Evolutionary conservation across 2,888 invertebrate genomes (phyloP), one percentile per base, ranked within the genome.

Genomic region (Hemicrepidius hirtus): DNA sequence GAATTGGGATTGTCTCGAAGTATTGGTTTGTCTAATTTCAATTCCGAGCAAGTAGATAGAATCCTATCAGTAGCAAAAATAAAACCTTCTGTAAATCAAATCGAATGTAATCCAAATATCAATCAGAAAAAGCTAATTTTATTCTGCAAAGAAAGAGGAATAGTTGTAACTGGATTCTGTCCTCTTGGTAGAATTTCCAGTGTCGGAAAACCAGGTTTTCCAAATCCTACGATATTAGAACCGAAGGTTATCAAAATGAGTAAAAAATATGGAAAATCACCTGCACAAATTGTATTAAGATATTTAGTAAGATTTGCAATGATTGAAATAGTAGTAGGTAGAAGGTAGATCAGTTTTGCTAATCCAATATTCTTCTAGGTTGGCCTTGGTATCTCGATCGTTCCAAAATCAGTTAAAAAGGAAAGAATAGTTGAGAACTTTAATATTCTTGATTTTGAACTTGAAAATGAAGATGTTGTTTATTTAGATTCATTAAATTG

Each of bases 11-110:
- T 93, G 41, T 86, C 88, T 0, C 92, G 90, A 79, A 90, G 90
- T 71, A 93, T 95, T 77, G 95, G 94, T 0, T 83, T 94, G 12
- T 94, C 93, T 44, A 95, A 95, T 84, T 95, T 95, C 81, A 94
- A 93, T 84, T 90, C 89, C 3, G 87, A 90, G 77, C 94, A 95
- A 84, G 84, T 94, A 63, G 86, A 89, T 16, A 88, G 92, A 66
- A 80, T 95, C 28, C 75, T 94, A 50, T 87, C 89, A 6, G 86
- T 85, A 62, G 89, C 90, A 55, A 88, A 82, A 21, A 88, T 92
- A 65, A 89, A 89, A 79, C 92, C 92, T 6, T 90, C 90, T 9
- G 87, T 87, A 28, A 91, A 91, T 81, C 91, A 92, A 87, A 89
- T 92, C 79, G 90, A 92, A 84, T 88, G 90, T 55, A 90, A 90